A percentile compares a stretch with the other conserved stretches of the same genome.
These are phyloP conservation scores for Drosophila mayri DNA, from an alignment of 1,140 invertebrate genomes.

Conservation along the genomic window DNA sequence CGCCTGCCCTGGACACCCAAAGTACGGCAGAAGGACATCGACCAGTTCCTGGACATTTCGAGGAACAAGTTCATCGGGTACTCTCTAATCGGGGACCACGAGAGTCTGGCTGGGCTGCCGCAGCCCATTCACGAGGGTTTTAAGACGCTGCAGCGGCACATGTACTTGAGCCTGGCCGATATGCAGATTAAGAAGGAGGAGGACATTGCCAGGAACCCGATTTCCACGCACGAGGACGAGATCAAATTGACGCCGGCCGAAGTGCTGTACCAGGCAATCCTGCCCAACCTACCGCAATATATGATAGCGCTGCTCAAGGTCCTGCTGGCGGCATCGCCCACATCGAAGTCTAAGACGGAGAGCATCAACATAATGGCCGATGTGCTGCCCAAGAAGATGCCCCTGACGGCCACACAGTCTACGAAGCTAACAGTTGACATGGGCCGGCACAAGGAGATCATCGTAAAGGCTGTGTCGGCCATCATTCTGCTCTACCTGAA, in stretches of 20 bases:
- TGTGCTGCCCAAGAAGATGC: conserved; percentile 98
- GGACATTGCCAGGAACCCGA: conserved; percentile 91
- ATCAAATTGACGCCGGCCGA: conserved; percentile 93
- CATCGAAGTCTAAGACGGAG: conserved; percentile 98
- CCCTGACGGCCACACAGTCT: conserved; percentile 98
- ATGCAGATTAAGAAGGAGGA: conserved; percentile 93
- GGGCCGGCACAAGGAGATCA: conserved; percentile 99
- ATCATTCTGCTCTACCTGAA: conserved; percentile 97
- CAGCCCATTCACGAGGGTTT: conserved; percentile 98
- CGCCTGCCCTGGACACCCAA: conserved; percentile 97
- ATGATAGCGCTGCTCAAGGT: conserved; percentile 99
- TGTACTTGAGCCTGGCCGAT: conserved; percentile 93
- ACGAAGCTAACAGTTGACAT: conserved; percentile 99
- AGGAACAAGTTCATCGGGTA: conserved; percentile 98
- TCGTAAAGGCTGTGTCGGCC: conserved; percentile 98
- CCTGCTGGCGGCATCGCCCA: conserved; percentile 97
- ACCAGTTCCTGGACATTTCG: conserved; percentile 95
- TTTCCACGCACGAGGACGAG: conserved; percentile 91
- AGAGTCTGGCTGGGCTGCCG: conserved; percentile 96
- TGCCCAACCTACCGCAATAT: conserved; percentile 97
- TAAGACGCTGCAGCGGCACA: conserved; percentile 94
- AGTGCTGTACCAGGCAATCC: conserved; percentile 95
- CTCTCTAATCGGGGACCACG: conserved; percentile 92
- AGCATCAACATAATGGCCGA: conserved; percentile 99
- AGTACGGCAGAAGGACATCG: conserved; percentile 97